A percentile compares a stretch with the other conserved stretches of the same genome.
phyloP scores from a whole-genome alignment of 2,113 vertebrate genomes.

The Halcyon senegalensis region DNA sequence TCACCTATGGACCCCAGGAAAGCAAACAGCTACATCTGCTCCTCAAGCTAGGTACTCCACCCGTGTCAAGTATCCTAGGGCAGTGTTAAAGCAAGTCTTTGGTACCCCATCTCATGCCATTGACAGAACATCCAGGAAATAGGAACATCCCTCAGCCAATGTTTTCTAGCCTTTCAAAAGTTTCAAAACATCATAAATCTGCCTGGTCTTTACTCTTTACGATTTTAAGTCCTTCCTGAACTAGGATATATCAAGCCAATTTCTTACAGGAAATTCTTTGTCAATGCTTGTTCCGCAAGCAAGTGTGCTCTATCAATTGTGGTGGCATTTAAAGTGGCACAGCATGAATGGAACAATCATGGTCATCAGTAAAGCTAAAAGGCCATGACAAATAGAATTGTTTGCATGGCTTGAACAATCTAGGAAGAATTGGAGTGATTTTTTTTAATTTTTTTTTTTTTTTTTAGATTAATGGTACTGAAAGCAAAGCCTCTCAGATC shows the following conservation, averaged over 20 bases:
- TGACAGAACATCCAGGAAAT: not conserved
- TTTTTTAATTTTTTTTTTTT: not conserved
- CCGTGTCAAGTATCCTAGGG: not conserved
- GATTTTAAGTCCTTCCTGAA: not conserved
- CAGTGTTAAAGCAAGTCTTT: not conserved
- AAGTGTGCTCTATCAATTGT: not conserved
- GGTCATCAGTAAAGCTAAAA: not conserved
- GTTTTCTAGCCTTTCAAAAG: not conserved
- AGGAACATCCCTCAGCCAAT: not conserved
- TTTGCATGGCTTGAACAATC: not conserved
- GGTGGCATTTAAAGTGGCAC: not conserved
- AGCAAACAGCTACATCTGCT: not conserved
- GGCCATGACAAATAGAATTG: not conserved
- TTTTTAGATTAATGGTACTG: not conserved
- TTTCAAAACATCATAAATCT: not conserved
- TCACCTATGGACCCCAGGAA: not conserved
- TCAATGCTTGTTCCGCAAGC: not conserved
- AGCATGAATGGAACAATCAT: not conserved
- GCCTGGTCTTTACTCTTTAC: not conserved
- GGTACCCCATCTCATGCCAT: not conserved
- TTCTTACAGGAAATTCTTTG: not conserved
- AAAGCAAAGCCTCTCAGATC: not conserved
- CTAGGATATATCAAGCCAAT: not conserved
- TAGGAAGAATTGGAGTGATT: not conserved
- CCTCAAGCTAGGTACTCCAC: rapidly evolving